Conservation (phyloP, 2,888 invertebrate genomes). For the Drosophila buzzatii region DNA sequence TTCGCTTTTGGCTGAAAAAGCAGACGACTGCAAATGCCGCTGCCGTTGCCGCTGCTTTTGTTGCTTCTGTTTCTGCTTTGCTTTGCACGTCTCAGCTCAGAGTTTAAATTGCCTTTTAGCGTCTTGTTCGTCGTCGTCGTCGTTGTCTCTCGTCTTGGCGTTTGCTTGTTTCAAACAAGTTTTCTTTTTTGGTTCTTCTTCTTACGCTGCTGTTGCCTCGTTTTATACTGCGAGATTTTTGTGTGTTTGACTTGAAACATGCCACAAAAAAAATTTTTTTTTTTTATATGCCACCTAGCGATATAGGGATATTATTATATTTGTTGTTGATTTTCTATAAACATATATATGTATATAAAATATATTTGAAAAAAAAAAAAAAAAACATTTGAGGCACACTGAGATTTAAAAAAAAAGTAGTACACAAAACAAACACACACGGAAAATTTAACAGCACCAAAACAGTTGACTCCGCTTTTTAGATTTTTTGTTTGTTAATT, state of each 20-base stretch:
- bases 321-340: background rate
- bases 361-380: background rate
- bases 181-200: constrained; percentile 71
- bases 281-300: constrained; percentile 4
- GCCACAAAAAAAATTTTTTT: constrained; percentile 19
- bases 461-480: constrained; percentile 62
- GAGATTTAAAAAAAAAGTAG: constrained; percentile 10
- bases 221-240: constrained; percentile 58
- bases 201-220: constrained; percentile 55
- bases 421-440: constrained; percentile 52
- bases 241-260: constrained; percentile 28
- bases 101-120: constrained; percentile 64
- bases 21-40: constrained; percentile 55
- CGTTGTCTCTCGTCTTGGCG: constrained; percentile 37
- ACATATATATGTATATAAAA: background rate
- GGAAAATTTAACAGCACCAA: constrained; percentile 48
- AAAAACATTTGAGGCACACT: too few relatives aligned
- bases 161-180: constrained; percentile 74
- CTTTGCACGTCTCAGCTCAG: constrained; percentile 50
- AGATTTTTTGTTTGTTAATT: constrained; percentile 44
- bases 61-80: constrained; percentile 42
- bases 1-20: constrained; percentile 33
- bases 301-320: constrained; percentile 21
- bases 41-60: constrained; percentile 26
- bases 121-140: constrained; percentile 56